Base-by-base conservation (phyloP, 1,140 invertebrate genomes). In the Ridgeia piscesae region DNA sequence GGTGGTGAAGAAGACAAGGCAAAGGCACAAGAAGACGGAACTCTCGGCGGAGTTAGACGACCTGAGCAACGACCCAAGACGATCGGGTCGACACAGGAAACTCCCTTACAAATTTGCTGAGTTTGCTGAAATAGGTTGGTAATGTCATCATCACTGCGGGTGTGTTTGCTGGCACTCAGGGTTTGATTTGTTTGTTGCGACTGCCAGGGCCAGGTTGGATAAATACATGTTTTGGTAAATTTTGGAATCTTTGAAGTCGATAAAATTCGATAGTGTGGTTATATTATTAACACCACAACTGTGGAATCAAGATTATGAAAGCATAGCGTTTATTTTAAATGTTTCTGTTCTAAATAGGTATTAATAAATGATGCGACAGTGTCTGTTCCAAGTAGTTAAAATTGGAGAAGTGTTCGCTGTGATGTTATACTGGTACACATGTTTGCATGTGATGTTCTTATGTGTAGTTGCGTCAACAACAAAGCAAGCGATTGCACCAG, bases 381-480 rank as follows among this genome's bases (percentile, higher is more conserved):
- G 58, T 50, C 21, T 50, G 8, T 11, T 50, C 21, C 11, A 77
- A 77, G 58, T 77, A 77, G 1, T 21, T 77, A 21, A 77, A 77
- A 77, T 17, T 21, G 27, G 8, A 21, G 58, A 77, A 77, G 27
- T 77, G 58, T 77, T 77, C 58, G 27, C 48, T 21, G 21, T 11
- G 48, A 42, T 11, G 11, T 42, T 42, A 6, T 8, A 77, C 2
- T 21, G 48, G 27, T 31, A 21, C 17, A 27, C 58, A 0, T 77
- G 58, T 77, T 21, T 77, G 2, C 58, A 77, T 8, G 58, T 77
- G 14, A 50, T 77, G 58, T 91, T 77, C 58, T 77, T 21, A 21
- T 77, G 58, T 42, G 91, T 92, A 33, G 91, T 88, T 77, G 48
- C 91, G 1, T 33, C 50, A 88, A 35, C 50, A 88, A 35, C 50